These are phyloP conservation scores for Calcarius lapponicus DNA, from an alignment of 2,797 vertebrate species.

Conservation along the genomic window DNA sequence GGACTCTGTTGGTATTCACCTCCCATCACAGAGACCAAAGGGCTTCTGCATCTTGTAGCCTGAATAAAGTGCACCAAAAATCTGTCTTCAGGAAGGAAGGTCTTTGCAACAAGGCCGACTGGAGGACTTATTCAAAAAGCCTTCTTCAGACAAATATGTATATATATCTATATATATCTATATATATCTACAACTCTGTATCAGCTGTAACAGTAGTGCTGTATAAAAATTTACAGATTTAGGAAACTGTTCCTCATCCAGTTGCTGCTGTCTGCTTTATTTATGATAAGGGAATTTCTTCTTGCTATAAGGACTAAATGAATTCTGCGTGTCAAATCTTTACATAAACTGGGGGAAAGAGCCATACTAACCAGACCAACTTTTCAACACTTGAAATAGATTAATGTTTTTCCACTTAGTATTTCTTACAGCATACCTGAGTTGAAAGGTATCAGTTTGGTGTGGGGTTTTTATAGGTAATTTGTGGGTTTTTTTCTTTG, in stretches of 20 bases:
- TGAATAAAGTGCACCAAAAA: not conserved
- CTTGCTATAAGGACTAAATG: not conserved
- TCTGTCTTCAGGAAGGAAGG: not conserved
- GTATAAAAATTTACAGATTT: not conserved
- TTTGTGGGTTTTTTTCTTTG: not conserved
- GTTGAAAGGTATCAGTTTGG: not conserved
- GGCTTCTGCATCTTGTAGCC: not conserved
- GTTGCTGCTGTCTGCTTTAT: not conserved
- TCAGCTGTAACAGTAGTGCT: not conserved
- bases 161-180: too few species aligned
- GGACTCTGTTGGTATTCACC: not conserved
- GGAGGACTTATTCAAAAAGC: not conserved
- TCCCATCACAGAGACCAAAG: not conserved
- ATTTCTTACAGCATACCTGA: not conserved
- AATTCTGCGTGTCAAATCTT: not conserved
- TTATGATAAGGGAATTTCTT: not conserved
- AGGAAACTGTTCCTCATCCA: not conserved
- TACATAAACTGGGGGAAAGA: not conserved
- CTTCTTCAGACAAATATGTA: not conserved
- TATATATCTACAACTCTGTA: not conserved
- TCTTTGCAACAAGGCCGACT: not conserved
- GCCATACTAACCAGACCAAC: not conserved
- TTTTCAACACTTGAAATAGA: not conserved
- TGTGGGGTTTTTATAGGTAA: accelerated
- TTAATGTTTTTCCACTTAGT: not conserved